These are phyloP conservation scores for Spilarctia lutea DNA, from an alignment of 2,888 invertebrate genomes.

Conservation along the genomic window DNA sequence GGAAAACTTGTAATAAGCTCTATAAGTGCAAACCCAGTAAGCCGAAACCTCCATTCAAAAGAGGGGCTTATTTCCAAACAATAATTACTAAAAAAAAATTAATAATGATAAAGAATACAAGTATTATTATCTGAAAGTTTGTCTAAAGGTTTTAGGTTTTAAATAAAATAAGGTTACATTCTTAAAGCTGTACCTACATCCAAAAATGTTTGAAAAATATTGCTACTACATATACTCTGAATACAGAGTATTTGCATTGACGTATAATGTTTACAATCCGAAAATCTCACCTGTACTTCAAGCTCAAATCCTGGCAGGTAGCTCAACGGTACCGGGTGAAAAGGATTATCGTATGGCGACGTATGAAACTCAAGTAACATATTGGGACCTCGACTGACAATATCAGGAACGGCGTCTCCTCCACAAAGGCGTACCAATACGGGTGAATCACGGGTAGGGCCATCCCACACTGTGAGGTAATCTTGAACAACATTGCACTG, in stretches of 20 bases:
- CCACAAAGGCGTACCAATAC: constrained; percentile 93
- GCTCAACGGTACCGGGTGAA: constrained; percentile 92
- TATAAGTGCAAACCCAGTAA: too few species aligned
- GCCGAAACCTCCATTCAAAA: too few species aligned
- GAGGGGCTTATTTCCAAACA: too few species aligned
- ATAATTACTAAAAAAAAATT: too few species aligned
- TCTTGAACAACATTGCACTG: constrained; percentile 94
- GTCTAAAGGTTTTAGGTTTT: neutral
- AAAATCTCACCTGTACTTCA: constrained; percentile 89
- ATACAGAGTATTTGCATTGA: constrained; percentile 26
- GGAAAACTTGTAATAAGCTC: too few species aligned
- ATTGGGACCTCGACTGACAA: constrained; percentile 91
- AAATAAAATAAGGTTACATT: neutral
- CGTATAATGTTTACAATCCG: constrained; percentile 33
- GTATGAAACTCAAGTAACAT: constrained; percentile 93
- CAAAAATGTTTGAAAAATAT: constrained; percentile 21
- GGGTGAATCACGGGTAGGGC: constrained; percentile 89
- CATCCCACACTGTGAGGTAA: constrained; percentile 93
- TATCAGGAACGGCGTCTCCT: constrained; percentile 93
- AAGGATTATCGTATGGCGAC: constrained; percentile 93
- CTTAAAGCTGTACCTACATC: neutral
- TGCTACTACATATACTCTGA: constrained; percentile 14
- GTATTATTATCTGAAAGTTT: neutral
- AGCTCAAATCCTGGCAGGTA: constrained; percentile 93
- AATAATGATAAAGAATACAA: neutral